These are phyloP conservation scores for Drosophila asahinai DNA, from an alignment of 1,140 invertebrate species.

Conservation along the genomic window DNA sequence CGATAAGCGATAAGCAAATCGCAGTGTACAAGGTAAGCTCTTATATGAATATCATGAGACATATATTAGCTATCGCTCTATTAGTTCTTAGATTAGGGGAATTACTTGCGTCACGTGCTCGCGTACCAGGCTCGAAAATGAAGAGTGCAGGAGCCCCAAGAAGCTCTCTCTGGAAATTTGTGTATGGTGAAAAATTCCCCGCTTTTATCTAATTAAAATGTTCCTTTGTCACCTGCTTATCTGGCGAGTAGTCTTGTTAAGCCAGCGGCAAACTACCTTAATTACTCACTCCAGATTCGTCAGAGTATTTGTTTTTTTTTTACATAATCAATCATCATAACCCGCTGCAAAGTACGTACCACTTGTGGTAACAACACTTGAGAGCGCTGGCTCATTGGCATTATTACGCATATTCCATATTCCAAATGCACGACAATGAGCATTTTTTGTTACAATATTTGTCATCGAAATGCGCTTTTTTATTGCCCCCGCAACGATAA, in stretches of 20 bases:
- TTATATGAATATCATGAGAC: conserved; percentile 66
- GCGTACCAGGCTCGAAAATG: background rate
- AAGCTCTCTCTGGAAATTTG: background rate
- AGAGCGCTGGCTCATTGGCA: conserved; percentile 24
- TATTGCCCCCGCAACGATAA: conserved; percentile 38
- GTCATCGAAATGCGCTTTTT: conserved; percentile 41
- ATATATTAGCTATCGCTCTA: conserved; percentile 52
- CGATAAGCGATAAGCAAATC: conserved; percentile 57
- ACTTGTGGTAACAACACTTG: conserved; percentile 38
- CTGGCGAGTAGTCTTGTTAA: background rate
- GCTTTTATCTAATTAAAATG: conserved; percentile 15
- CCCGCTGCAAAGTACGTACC: conserved; percentile 13
- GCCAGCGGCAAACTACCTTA: conserved; percentile 9
- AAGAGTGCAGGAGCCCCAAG: conserved; percentile 8
- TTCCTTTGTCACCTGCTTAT: conserved; percentile 20
- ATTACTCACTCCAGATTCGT: conserved; percentile 38
- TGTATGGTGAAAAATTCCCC: background rate
- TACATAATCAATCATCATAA: conserved; percentile 52
- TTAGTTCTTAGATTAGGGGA: conserved; percentile 27
- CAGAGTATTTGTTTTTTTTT: conserved; percentile 13
- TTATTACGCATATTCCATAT: conserved; percentile 52
- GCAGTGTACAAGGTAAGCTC: conserved; percentile 35
- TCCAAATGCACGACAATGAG: conserved; percentile 1
- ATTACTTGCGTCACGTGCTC: conserved; percentile 43
- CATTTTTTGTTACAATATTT: conserved; percentile 22